Base-by-base conservation (phyloP, 2,797 vertebrate species). In the Chrosomus eos region DNA sequence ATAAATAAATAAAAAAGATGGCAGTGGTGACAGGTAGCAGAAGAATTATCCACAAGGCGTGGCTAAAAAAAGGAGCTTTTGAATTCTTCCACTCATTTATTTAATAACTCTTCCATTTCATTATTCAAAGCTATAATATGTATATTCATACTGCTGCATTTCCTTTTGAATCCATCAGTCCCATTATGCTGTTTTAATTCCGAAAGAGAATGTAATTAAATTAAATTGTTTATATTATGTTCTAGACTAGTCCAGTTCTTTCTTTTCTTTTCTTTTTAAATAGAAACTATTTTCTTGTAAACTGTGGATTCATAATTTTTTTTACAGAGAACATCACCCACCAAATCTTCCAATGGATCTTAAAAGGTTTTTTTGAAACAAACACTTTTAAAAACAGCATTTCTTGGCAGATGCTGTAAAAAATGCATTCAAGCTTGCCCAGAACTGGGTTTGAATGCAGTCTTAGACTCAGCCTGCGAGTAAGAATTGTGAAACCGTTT, bases 401-500 rank as follows among this genome's bases (percentile, higher is more conserved):
- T 70, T 55, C 21, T 71, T 77, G 73, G 55, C 48, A 70, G 23
- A 81, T 55, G 66, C 55, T 60, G 40, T 55, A 68, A 23, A 70
- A n/a, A 55, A 71, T 74, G 23, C 58, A 66, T 38, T 74, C 10
- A 72, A n/a, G 40, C 58, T 11, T 51, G 58, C 70, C 72, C 21
- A 53, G 28, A 68, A 36, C 78, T 80, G 18, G 19, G 64, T 28
- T 31, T 71, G 43, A 53, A 62, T 26, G 18, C 16, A 53, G 21
- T 40, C 45, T 67, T 48, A 31, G 19, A 45, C 53, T 85, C 43
- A 80, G 11, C 82, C 82, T 77, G 73, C 58, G 33, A 60, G 4
- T 28, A 13, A 51, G 7, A 36, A 45, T 72, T 62, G 36, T 64
- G 78, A 85, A 71, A 43, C 18, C n/a, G 21, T 55, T 78, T 60